phyloP scores from a whole-genome alignment of 2,797 vertebrate species.

The Enteromius fasciolatus region DNA sequence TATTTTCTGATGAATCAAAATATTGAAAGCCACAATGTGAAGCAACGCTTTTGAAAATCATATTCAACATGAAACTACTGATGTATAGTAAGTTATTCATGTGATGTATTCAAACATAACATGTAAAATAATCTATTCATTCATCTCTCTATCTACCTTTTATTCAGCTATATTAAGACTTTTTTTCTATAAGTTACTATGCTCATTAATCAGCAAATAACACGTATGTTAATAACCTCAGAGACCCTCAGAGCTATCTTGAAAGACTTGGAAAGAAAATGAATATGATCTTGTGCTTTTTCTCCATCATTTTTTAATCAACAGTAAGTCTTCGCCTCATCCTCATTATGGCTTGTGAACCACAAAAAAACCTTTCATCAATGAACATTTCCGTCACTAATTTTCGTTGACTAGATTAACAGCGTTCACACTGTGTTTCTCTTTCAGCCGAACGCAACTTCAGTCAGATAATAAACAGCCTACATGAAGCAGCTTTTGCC shows the following conservation, averaged over 20 bases:
- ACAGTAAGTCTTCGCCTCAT: neutral
- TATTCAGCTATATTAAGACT: neutral
- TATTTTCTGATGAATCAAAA: neutral
- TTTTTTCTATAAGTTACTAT: neutral
- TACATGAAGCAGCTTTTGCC: conserved; percentile 39
- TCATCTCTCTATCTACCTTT: neutral
- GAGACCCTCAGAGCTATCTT: neutral
- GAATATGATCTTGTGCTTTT: neutral
- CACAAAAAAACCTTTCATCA: neutral
- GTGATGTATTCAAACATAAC: neutral
- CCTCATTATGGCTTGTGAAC: neutral
- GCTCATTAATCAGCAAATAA: neutral
- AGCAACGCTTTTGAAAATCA: neutral
- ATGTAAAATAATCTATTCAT: neutral
- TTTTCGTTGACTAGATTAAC: conserved; percentile 31
- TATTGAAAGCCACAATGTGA: neutral
- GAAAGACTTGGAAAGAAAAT: conserved; percentile 1
- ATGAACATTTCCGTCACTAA: conserved; percentile 25
- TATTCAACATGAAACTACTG: neutral
- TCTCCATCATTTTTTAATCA: neutral
- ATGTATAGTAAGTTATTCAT: neutral
- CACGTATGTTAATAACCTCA: neutral
- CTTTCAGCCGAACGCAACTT: conserved; percentile 45
- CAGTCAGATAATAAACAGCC: conserved; percentile 54
- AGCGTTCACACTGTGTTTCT: conserved; percentile 16